These are phyloP conservation scores for Hirtodrosophila duncani DNA, from an alignment of 2,888 invertebrate genomes.

Conservation along the genomic window DNA sequence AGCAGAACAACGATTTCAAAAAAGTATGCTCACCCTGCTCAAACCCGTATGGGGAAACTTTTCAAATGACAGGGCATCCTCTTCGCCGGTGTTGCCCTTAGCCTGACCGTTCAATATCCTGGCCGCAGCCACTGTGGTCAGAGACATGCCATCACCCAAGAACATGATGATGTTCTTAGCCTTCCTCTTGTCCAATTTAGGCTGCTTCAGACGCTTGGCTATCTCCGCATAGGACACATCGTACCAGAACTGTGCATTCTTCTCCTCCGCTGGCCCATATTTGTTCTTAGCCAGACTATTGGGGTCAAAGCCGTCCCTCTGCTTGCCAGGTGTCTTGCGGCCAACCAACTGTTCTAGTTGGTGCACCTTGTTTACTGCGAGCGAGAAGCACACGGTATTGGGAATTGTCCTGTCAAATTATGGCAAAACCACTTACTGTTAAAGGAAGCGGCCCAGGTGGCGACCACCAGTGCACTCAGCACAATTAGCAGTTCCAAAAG, in stretches of 20 bases:
- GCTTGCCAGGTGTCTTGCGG: background rate
- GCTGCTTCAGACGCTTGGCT: conserved; percentile 29
- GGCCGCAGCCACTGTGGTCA: conserved; percentile 83
- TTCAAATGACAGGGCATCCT: conserved; percentile 82
- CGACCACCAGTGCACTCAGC: conserved; percentile 9
- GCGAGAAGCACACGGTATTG: background rate
- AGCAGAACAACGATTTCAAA: too few relatives aligned
- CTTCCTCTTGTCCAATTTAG: conserved; percentile 20
- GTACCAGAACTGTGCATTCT: conserved; percentile 52
- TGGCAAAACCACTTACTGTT: conserved; percentile 14
- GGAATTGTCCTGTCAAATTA: too few relatives aligned
- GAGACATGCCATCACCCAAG: conserved; percentile 84
- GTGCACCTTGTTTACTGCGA: conserved; percentile 6
- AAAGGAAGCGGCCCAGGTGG: conserved; percentile 20
- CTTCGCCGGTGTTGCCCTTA: conserved; percentile 80
- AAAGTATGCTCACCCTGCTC: conserved; percentile 79
- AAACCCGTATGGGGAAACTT: conserved; percentile 82
- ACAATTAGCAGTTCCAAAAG: conserved; percentile 6
- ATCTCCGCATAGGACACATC: conserved; percentile 45
- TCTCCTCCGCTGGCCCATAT: conserved; percentile 53
- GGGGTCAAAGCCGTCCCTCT: background rate
- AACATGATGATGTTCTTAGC: conserved; percentile 71
- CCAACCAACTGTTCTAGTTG: conserved; percentile 18
- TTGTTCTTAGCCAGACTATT: conserved; percentile 23
- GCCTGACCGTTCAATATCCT: conserved; percentile 83